Percentiles rank a stretch among this genome's conserved stretches.
phyloP scores from a whole-genome alignment of 2,888 invertebrate genomes.

The Brenthis daphne region DNA sequence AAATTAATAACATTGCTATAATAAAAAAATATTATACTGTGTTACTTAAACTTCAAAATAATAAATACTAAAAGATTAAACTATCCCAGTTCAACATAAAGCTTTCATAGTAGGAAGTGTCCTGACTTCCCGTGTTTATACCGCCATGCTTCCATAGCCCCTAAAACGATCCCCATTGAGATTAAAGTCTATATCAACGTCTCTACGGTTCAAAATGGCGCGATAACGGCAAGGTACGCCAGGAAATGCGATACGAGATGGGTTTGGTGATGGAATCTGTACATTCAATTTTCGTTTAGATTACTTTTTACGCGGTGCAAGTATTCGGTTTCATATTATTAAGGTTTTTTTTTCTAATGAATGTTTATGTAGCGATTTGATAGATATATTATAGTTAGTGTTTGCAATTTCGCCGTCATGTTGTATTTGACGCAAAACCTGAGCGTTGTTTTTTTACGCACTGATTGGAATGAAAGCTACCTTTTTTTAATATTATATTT shows the following conservation, averaged over 20 bases:
- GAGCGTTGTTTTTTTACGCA: too few relatives aligned
- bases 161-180: conserved; percentile 1
- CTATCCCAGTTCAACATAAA: conserved; percentile 3
- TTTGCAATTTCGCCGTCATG: too few relatives aligned
- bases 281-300: conserved; percentile 30
- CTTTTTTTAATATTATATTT: too few relatives aligned
- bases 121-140: conserved; percentile 10
- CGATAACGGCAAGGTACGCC: conserved; percentile 4
- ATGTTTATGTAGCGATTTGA: too few relatives aligned
- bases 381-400: too few relatives aligned
- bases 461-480: too few relatives aligned
- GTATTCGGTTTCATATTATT: conserved; percentile 8
- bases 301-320: conserved; percentile 24
- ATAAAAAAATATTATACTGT: too few relatives aligned
- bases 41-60: too few relatives aligned
- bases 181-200: neutral
- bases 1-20: too few relatives aligned
- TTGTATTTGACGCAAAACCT: too few relatives aligned
- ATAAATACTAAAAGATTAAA: too few relatives aligned
- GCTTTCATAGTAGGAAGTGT: conserved; percentile 1
- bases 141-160: conserved; percentile 1
- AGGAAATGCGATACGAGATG: conserved; percentile 50
- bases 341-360: neutral
- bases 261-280: conserved; percentile 49
- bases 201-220: conserved; percentile 3